Evolutionary conservation across 2,113 vertebrate species (phyloP).

Genomic region (Manacus vitellinus): DNA sequence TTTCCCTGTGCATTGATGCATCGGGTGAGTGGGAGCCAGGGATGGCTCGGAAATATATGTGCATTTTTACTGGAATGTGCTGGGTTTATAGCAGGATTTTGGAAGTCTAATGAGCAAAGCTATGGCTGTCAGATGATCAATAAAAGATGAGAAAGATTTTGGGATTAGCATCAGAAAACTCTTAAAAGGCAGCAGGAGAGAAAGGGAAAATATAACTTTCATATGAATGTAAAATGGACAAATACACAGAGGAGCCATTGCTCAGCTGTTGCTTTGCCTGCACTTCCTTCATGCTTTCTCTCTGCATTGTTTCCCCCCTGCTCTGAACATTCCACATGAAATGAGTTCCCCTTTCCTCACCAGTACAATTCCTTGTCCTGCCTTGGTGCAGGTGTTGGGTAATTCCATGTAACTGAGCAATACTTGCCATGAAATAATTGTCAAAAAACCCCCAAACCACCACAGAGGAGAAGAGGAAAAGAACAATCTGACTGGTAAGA

Average conservation of each 20-base stretch:
- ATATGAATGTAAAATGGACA: constrained; percentile 12
- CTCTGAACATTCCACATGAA: neutral
- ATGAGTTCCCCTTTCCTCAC: neutral
- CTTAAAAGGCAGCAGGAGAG: constrained; percentile 8
- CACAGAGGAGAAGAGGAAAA: neutral
- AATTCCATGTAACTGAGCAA: neutral
- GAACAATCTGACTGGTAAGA: neutral
- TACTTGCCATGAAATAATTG: neutral
- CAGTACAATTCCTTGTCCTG: neutral
- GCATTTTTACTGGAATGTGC: neutral
- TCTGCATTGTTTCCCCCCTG: neutral
- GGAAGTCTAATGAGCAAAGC: constrained; percentile 30
- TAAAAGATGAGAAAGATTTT: constrained; percentile 42
- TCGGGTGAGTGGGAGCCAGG: neutral
- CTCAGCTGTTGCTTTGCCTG: neutral
- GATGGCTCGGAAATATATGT: neutral
- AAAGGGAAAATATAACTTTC: neutral
- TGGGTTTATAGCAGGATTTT: constrained; percentile 3
- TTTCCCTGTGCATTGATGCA: neutral
- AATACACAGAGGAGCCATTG: neutral
- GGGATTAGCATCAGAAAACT: constrained; percentile 41
- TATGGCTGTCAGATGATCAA: constrained; percentile 30
- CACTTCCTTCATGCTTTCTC: neutral
- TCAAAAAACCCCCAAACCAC: neutral
- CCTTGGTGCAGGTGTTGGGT: neutral